Evolutionary conservation across 2,888 invertebrate genomes (phyloP).

Genomic region (Eulithis testata): DNA sequence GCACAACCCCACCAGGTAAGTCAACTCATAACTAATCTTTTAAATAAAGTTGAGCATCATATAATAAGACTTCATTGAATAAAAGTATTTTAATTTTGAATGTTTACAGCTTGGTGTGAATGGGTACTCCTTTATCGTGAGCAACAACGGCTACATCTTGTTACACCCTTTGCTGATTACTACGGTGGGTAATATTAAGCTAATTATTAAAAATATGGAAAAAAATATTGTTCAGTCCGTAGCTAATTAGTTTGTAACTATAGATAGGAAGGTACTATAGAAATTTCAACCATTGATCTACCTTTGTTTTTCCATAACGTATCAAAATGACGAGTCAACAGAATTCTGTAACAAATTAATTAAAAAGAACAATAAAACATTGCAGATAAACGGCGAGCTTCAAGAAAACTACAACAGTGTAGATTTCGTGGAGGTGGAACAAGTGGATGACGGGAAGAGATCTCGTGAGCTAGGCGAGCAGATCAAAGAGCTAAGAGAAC

Average conservation of each 20-base stretch:
- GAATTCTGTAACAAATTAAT: too few species aligned
- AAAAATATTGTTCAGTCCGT: too few species aligned
- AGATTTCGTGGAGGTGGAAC: conserved; percentile 97
- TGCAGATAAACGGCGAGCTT: conserved; percentile 85
- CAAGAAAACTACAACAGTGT: conserved; percentile 98
- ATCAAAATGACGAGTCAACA: too few species aligned
- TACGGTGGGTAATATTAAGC: conserved; percentile 86
- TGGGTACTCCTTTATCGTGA: conserved; percentile 98
- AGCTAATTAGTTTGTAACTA: too few species aligned
- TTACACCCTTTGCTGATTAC: conserved; percentile 97
- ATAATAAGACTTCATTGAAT: too few species aligned
- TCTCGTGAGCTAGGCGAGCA: conserved; percentile 87
- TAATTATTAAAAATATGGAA: neutral
- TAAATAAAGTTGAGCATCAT: too few species aligned
- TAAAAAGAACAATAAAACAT: neutral
- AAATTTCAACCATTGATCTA: too few species aligned
- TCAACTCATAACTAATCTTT: neutral
- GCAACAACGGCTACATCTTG: conserved; percentile 97
- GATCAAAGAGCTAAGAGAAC: conserved; percentile 85
- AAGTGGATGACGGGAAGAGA: conserved; percentile 88
- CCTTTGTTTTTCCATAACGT: too few species aligned
- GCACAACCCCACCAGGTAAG: conserved; percentile 95
- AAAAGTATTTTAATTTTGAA: too few species aligned
- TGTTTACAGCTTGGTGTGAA: conserved; percentile 94
- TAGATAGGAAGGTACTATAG: too few species aligned